Evolutionary conservation across 2,797 vertebrate species (phyloP).

Genomic region (Typhlichthys subterraneus): DNA sequence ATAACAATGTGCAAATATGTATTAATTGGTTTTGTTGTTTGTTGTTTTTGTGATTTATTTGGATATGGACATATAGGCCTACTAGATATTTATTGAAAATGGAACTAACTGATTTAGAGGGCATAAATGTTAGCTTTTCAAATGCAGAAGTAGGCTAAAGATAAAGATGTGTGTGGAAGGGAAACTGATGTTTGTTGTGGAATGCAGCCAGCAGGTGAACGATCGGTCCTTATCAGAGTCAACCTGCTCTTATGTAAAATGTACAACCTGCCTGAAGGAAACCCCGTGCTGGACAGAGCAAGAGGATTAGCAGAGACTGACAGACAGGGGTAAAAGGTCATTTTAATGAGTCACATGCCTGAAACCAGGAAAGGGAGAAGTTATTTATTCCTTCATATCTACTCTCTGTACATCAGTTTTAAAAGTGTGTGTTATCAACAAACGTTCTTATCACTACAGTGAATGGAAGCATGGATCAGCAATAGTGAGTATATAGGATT

Average conservation of each 20-base stretch:
- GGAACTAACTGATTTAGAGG: neutral
- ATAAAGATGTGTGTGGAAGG: neutral
- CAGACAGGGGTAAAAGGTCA: constrained; percentile 59
- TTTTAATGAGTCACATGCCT: constrained; percentile 48
- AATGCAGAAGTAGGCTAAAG: neutral
- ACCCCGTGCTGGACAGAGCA: no score
- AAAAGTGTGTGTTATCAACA: constrained; percentile 9
- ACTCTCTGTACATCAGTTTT: neutral
- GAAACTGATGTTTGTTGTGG: constrained; percentile 11
- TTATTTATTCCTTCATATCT: constrained; percentile 1
- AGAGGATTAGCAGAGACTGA: neutral
- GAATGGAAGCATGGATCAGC: constrained; percentile 31
- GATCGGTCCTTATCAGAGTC: constrained; percentile 39
- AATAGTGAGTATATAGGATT: constrained; percentile 49
- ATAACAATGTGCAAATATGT: no score
- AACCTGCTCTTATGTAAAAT: constrained; percentile 43
- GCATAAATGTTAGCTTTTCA: no score
- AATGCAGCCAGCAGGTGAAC: constrained; percentile 48
- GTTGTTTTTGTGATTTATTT: no score
- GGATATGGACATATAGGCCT: no score
- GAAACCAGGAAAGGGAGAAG: constrained; percentile 57
- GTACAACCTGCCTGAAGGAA: no score
- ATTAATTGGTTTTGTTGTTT: no score
- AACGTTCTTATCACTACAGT: constrained; percentile 24
- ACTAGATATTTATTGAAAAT: neutral